Conservation (phyloP, 2,113 vertebrate species). For the Urocolius indicus region DNA sequence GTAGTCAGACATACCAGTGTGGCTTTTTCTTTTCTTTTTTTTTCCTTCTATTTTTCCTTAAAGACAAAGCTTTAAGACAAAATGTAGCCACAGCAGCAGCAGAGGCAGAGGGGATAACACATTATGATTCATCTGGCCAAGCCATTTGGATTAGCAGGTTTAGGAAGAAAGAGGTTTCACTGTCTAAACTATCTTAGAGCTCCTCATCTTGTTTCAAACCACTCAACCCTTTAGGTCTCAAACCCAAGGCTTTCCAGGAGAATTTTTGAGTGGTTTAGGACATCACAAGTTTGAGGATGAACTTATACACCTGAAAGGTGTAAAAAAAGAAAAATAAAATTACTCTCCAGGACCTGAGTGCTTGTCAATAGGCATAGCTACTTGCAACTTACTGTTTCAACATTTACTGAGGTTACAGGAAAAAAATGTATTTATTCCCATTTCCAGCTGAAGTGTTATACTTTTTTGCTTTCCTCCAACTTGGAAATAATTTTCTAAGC, state of each 20-base stretch:
- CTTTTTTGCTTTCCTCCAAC: not conserved
- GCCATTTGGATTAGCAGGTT: constrained; percentile 1
- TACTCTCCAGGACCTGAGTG: not conserved
- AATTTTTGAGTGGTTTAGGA: not conserved
- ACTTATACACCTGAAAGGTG: not conserved
- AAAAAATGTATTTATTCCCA: not conserved
- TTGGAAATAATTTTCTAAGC: not conserved
- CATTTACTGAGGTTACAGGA: not conserved
- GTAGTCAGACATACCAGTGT: constrained; percentile 47
- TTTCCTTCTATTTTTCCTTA: not conserved
- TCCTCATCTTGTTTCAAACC: constrained; percentile 44
- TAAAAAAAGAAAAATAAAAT: not conserved
- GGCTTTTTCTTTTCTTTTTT: not conserved
- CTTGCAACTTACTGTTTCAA: not conserved
- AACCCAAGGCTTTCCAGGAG: not conserved
- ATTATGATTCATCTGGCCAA: not conserved
- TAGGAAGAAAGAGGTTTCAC: constrained; percentile 19
- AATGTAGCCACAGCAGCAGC: constrained; percentile 12
- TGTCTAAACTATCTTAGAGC: not conserved
- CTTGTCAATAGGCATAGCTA: not conserved
- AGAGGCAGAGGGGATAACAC: not conserved
- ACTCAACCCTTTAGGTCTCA: not conserved
- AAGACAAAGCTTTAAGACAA: constrained; percentile 9
- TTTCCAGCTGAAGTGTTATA: not conserved
- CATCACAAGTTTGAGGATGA: not conserved